Evolutionary conservation across 2,888 invertebrate genomes (phyloP), one percentile per base, ranked within the genome.

Genomic region (Drosophila paucipuncta): DNA sequence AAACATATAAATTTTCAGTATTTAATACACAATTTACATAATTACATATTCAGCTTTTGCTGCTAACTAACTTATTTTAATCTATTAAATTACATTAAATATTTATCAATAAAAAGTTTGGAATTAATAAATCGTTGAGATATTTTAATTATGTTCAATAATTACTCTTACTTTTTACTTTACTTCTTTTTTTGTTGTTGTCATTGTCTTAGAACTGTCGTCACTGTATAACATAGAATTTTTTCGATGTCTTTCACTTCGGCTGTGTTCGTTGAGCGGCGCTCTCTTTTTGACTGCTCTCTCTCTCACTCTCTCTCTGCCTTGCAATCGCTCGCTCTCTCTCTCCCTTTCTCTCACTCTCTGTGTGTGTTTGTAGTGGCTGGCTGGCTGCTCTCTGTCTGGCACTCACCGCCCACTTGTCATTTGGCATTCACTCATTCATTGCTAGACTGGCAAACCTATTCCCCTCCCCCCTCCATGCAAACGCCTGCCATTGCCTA

Each of bases 391-490:
- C 61, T 59, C 76, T 70, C 73, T 31, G 54, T 69, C 70, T 58
- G 52, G 60, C 76, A 68, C 83, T 77, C 59, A 50, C 80, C 90
- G 78, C 90, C 90, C 86, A 85, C 89, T 88, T 85, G 83, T 88
- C 83, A 83, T 58, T 85, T 74, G 86, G 75, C 86, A 85, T 80
- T 90, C 83, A 88, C 80, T 90, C 85, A 85, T 85, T 85, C 90
- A 85, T 90, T 78, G 83, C 83, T 80, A 83, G 89, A 77, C 85
- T 73, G 58, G 49, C 65, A 54, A 43, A 28, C 62, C n/a, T 5
- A 28, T 47, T 25, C 28, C 7, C 55, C 9, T 39, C 28, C 57
- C 43, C 53, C 28, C 16, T 54, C 43, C 11, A 22, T 30, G 16
- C 43, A n/a, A n/a, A 18, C 54, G 54, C 54, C 68, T 64, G 70